These are phyloP conservation scores for Bibio marci DNA, from an alignment of 2,888 invertebrate genomes.

Conservation along the genomic window DNA sequence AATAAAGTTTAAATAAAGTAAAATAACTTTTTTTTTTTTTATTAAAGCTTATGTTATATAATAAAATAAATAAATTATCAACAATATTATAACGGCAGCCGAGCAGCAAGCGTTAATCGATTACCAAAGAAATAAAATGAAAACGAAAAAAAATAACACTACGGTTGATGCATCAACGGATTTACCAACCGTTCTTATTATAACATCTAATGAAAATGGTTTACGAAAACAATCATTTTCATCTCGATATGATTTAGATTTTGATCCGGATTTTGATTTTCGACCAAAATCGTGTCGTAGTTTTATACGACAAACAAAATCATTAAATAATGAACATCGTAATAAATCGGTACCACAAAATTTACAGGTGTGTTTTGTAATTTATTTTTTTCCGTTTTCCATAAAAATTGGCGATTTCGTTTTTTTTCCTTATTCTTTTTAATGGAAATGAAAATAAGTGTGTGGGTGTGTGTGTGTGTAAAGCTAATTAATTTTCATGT, in stretches of 20 bases:
- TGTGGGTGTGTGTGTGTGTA: too few relatives aligned
- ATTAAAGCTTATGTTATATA: too few relatives aligned
- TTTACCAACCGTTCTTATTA: constrained; percentile 16
- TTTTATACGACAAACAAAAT: constrained; percentile 15
- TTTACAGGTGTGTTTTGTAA: constrained; percentile 14
- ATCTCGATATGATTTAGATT: constrained; percentile 9
- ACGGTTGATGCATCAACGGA: constrained; percentile 11
- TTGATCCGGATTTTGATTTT: constrained; percentile 15
- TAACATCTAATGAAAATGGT: constrained; percentile 14
- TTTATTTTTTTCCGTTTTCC: constrained; percentile 2
- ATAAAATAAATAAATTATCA: too few relatives aligned
- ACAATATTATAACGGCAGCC: too few relatives aligned
- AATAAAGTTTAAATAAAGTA: too few relatives aligned
- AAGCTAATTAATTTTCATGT: too few relatives aligned
- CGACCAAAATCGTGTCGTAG: constrained; percentile 17
- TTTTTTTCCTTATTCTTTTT: too few relatives aligned
- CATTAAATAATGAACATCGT: constrained; percentile 17
- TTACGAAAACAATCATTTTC: constrained; percentile 5
- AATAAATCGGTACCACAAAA: constrained; percentile 19
- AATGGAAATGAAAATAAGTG: too few relatives aligned
- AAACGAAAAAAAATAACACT: constrained; percentile 5
- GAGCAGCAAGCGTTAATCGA: too few relatives aligned
- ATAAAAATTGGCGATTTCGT: too few relatives aligned
- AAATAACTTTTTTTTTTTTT: too few relatives aligned
- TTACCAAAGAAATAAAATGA: too few relatives aligned